These are phyloP conservation scores for Eugnorisma glareosa DNA, from an alignment of 2,888 invertebrate species.

Conservation along the genomic window DNA sequence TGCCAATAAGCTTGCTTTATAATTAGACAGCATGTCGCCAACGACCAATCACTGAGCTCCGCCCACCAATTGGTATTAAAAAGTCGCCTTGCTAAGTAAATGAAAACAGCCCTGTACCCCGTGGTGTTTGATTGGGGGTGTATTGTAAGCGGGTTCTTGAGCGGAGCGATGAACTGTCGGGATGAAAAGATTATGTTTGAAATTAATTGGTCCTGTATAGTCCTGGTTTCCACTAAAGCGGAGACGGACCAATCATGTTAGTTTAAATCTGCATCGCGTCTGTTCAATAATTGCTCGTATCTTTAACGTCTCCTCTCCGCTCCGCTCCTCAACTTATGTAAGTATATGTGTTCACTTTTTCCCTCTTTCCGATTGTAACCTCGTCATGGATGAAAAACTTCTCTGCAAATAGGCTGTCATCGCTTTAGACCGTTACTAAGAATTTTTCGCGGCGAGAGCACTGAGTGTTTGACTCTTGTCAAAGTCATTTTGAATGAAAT, in stretches of 20 bases:
- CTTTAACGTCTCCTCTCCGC: too few relatives aligned
- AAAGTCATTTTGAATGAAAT: background rate
- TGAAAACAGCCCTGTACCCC: constrained; percentile 83
- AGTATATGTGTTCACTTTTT: background rate
- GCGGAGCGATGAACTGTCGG: constrained; percentile 36
- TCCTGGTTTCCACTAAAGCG: background rate
- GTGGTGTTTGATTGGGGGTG: constrained; percentile 65
- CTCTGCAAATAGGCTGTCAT: background rate
- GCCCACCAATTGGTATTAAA: constrained; percentile 84
- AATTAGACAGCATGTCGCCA: constrained; percentile 85
- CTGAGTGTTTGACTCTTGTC: background rate
- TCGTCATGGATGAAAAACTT: background rate
- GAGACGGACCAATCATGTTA: background rate
- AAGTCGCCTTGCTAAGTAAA: constrained; percentile 83
- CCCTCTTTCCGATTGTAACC: background rate
- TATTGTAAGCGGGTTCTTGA: constrained; percentile 52
- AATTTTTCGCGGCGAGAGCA: background rate
- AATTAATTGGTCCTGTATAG: background rate
- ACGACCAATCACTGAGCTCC: constrained; percentile 72
- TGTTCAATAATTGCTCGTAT: background rate
- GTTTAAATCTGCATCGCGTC: background rate
- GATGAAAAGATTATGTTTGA: background rate
- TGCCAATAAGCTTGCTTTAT: constrained; percentile 70
- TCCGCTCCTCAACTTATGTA: too few relatives aligned
- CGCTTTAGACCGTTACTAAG: background rate